Conservation (phyloP, 2,888 invertebrate species). For the Dryococelus australis region DNA sequence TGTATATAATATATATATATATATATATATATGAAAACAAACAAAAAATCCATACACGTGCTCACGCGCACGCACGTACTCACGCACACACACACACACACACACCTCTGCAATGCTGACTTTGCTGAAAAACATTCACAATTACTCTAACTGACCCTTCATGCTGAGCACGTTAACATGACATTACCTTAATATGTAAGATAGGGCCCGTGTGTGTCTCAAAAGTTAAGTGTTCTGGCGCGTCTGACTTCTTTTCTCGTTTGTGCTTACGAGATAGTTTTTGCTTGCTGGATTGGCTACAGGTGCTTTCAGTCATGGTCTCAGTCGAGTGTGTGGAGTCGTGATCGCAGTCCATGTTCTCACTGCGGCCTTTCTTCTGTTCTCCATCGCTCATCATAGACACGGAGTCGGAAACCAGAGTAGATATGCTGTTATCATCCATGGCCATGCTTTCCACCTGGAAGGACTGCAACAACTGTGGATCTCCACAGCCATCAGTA, state of each 20-base stretch:
- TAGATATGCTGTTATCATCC: constrained; percentile 38
- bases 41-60: no score
- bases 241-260: constrained; percentile 32
- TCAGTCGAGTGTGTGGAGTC: constrained; percentile 34
- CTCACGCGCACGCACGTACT: no score
- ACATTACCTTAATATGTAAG: constrained; percentile 42
- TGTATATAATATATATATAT: no score
- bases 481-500: neutral
- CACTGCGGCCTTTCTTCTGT: neutral
- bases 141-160: no score
- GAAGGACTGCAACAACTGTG: constrained; percentile 6
- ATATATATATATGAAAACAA: no score
- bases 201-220: constrained; percentile 40
- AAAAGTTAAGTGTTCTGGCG: constrained; percentile 34
- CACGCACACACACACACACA: no score
- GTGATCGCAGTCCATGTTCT: constrained; percentile 31
- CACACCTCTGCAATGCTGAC: no score
- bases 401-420: constrained; percentile 32
- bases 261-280: constrained; percentile 33
- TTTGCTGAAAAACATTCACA: no score
- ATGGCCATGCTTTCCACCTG: neutral
- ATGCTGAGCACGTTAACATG: neutral
- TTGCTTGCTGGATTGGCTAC: constrained; percentile 30
- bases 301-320: constrained; percentile 20
- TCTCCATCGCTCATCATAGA: constrained; percentile 36